Evolutionary conservation across 2,113 vertebrate species (phyloP).

Genomic region (Sebastes fasciatus): DNA sequence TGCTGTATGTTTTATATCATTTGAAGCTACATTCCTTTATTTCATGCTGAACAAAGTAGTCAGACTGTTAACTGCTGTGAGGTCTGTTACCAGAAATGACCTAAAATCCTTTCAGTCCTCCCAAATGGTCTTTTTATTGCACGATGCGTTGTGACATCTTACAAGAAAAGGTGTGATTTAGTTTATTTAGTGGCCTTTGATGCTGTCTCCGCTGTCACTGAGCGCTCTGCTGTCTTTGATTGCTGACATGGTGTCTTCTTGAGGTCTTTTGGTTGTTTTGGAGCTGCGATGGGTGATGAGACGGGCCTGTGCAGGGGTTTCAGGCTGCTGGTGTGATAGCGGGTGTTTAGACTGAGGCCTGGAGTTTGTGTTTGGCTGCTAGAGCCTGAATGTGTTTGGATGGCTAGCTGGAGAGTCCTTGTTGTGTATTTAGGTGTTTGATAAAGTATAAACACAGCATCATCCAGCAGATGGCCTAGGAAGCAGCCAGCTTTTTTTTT

Average conservation of each 20-base stretch:
- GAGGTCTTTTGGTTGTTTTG: neutral
- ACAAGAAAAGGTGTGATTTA: slow-evolving; percentile 7
- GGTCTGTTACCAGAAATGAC: neutral
- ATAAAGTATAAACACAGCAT: slow-evolving; percentile 74
- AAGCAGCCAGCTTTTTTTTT: slow-evolving; percentile 21
- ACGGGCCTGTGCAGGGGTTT: neutral
- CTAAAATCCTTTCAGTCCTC: neutral
- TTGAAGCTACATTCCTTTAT: neutral
- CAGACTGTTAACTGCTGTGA: neutral
- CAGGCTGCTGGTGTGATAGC: slow-evolving; percentile 20
- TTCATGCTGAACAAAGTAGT: neutral
- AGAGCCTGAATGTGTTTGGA: slow-evolving; percentile 63
- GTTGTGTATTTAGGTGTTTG: slow-evolving; percentile 76
- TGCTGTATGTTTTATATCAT: slow-evolving; percentile 1
- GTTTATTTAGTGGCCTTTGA: slow-evolving; percentile 28
- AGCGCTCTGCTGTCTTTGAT: neutral
- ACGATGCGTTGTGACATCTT: neutral
- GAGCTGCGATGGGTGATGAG: neutral
- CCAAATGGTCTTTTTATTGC: slow-evolving; percentile 11
- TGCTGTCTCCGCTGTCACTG: neutral
- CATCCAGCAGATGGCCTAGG: slow-evolving; percentile 64
- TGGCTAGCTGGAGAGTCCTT: slow-evolving; percentile 56
- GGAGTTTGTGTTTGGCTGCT: slow-evolving; percentile 61
- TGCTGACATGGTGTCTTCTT: slow-evolving; percentile 11
- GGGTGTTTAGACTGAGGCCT: slow-evolving; percentile 59